phyloP scores from a whole-genome alignment of 2,113 vertebrate species.

The Callipepla squamata region DNA sequence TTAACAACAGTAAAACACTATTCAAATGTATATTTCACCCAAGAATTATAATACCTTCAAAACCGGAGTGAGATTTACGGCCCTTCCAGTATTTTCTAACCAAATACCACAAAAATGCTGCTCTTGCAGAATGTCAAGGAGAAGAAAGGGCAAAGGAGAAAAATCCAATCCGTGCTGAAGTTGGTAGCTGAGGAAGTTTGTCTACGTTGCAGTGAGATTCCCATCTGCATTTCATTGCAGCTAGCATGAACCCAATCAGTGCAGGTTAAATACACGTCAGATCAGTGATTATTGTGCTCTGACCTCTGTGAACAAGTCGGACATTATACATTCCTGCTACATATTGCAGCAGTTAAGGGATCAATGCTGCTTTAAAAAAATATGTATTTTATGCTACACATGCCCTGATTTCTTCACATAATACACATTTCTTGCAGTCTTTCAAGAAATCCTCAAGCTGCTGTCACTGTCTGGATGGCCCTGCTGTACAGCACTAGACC shows the following conservation, averaged over 20 bases:
- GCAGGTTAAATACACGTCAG: slow-evolving; percentile 9
- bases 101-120: slow-evolving; percentile 41
- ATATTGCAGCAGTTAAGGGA: not conserved
- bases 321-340: slow-evolving; percentile 42
- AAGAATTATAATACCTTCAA: slow-evolving; percentile 1
- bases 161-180: not conserved
- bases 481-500: not conserved
- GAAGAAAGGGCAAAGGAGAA: slow-evolving; percentile 46
- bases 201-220: not conserved
- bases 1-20: not conserved
- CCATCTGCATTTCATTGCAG: slow-evolving; percentile 41
- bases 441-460: not conserved
- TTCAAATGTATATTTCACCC: not conserved
- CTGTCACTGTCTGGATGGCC: fast-evolving
- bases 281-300: slow-evolving; percentile 15
- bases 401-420: not conserved
- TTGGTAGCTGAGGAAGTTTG: not conserved
- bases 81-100: slow-evolving; percentile 32
- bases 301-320: not conserved
- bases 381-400: not conserved
- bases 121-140: slow-evolving; percentile 45
- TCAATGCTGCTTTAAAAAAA: not conserved
- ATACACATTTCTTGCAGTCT: not conserved
- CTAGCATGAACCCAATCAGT: slow-evolving; percentile 44
- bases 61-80: not conserved